These are phyloP conservation scores for rabbit (Oryctolagus cuniculus) DNA, from an alignment of 2,113 vertebrate genomes.

Conservation along the genomic window DNA sequence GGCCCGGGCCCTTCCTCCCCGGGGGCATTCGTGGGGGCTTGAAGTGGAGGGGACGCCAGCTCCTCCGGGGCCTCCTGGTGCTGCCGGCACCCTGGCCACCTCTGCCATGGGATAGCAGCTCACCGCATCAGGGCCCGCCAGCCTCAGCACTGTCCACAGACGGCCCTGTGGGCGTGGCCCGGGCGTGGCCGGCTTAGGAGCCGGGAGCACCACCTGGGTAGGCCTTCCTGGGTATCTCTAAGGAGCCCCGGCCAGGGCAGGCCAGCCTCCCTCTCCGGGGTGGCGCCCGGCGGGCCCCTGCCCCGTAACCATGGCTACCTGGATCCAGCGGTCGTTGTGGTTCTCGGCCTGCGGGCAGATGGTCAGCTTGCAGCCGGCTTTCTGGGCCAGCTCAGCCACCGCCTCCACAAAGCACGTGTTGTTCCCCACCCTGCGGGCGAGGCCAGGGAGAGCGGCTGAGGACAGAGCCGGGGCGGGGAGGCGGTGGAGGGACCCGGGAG, in stretches of 20 bases:
- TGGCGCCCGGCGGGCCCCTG: rapidly evolving
- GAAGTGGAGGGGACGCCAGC: background rate
- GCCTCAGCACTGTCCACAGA: rapidly evolving
- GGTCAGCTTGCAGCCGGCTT: slow-evolving; percentile 87
- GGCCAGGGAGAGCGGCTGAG: background rate
- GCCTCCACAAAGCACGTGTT: slow-evolving; percentile 89
- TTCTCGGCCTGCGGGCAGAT: slow-evolving; percentile 88
- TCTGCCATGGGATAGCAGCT: rapidly evolving
- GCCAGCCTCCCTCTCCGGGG: background rate
- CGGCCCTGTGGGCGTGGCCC: background rate
- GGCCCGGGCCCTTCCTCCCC: background rate
- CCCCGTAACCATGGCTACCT: slow-evolving; percentile 83
- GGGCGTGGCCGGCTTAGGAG: too few relatives aligned
- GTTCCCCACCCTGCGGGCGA: background rate
- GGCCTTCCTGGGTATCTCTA: background rate
- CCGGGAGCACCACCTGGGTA: background rate
- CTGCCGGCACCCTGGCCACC: rapidly evolving
- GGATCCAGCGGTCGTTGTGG: slow-evolving; percentile 94
- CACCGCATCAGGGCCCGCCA: background rate
- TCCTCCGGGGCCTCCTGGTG: background rate
- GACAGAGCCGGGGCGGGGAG: background rate
- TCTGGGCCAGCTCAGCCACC: slow-evolving; percentile 83
- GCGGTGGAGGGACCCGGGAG: too few relatives aligned
- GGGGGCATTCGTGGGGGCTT: background rate
- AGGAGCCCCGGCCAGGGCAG: rapidly evolving